Evolutionary conservation across 2,113 vertebrate genomes (phyloP), one percentile per base, ranked within the genome.

Genomic region (Daboia siamensis): DNA sequence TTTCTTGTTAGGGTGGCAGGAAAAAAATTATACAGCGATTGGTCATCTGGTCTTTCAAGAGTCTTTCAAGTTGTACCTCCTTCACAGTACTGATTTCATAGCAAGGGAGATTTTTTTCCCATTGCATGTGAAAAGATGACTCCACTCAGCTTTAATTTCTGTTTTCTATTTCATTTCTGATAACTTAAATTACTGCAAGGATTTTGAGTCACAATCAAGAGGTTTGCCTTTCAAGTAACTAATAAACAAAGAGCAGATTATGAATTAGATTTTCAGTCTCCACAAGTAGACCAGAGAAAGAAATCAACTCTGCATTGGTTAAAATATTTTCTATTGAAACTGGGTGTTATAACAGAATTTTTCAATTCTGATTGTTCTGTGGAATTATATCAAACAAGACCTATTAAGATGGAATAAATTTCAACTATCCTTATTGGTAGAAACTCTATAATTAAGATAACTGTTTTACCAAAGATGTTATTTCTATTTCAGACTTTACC

Each of bases 1-100:
- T 46, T 46, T 8, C 26, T 33, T 44, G 29, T 69, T 69, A n/a
- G 11, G 24, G 26, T 69, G 11, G 51, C 1, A 20, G 1, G 61
- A 80, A 39, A 89, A 52, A 93, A 91, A 64, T 69, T 54, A 1
- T 0, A 0, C 29, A 24, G 29, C n/a, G 23, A 90, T 33, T 51
- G 51, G 3, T 86, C 55, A 24, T 9, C 92, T 91, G 0, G 64
- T 56, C 55, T 94, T 90, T n/a, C 29, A 55, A 59, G 21, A 44
- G 12, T 3, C 55, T 10, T 39, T 1, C 24, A 86, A 52, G 46
- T 86, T 33, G 80, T 4, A 46, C 48, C 91, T 90, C 0, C 0
- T 0, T 0, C 29, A 23, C 48, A 0, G 0, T 48, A 20, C 12
- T 1, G 1, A 57, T 90, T 93, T 80, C 88, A 92, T 17, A 59